phyloP scores from a whole-genome alignment of 2,113 vertebrate genomes.

The Sisor rabdophorus region DNA sequence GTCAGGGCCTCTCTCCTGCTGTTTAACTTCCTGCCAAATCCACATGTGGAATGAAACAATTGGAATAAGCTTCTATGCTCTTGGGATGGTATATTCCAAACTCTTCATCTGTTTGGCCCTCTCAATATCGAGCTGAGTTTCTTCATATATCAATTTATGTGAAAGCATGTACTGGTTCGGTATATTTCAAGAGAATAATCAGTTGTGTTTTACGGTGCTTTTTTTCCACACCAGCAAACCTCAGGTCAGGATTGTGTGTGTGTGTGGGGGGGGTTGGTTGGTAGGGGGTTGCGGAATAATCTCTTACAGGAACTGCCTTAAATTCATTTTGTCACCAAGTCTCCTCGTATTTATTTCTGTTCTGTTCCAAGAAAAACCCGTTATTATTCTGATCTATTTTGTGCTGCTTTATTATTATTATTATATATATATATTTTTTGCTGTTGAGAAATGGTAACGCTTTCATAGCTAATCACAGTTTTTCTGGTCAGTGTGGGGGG shows the following conservation, averaged over 20 bases:
- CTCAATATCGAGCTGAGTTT: background rate
- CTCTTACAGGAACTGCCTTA: conserved; percentile 30
- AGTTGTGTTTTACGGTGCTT: conserved; percentile 28
- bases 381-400: conserved; percentile 15
- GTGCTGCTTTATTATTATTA: conserved; percentile 10
- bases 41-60: conserved; percentile 17
- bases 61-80: conserved; percentile 51
- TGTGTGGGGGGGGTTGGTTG: too few relatives aligned
- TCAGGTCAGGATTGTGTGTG: conserved; percentile 11
- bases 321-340: background rate
- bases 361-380: conserved; percentile 21
- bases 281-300: background rate
- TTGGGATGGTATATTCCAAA: conserved; percentile 38
- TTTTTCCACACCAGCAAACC: conserved; percentile 27
- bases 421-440: background rate
- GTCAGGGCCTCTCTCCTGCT: conserved; percentile 5
- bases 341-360: conserved; percentile 40
- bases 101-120: conserved; percentile 22
- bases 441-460: conserved; percentile 7
- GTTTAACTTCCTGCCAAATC: conserved; percentile 7
- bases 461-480: background rate
- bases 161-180: background rate
- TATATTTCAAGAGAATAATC: background rate
- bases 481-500: conserved; percentile 14
- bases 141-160: background rate